These are phyloP conservation scores for Cyprinella venusta DNA, from an alignment of 2,797 vertebrate species.

Conservation along the genomic window DNA sequence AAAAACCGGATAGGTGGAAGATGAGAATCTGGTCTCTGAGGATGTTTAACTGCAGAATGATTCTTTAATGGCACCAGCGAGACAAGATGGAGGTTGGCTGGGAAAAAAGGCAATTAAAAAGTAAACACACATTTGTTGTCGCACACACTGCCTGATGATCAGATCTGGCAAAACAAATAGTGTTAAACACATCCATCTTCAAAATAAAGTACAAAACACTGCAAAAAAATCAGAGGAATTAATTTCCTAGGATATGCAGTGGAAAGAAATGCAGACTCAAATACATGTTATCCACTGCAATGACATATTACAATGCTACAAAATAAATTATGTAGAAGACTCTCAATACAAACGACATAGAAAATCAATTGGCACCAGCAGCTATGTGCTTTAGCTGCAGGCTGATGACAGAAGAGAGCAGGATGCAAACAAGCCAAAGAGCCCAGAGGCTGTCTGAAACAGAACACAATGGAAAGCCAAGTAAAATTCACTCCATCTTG, in stretches of 20 bases:
- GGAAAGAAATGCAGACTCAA: conserved; percentile 40
- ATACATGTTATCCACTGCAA: conserved; percentile 37
- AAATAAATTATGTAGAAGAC: conserved; percentile 51
- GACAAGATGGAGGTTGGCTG: conserved; percentile 23
- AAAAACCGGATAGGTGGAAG: conserved; percentile 9
- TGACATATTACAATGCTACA: conserved; percentile 40
- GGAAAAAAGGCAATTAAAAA: conserved; percentile 38
- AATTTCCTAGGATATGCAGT: conserved; percentile 24
- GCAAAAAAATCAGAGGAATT: conserved; percentile 40
- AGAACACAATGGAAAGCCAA: conserved; percentile 30
- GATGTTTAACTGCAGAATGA: conserved; percentile 34
- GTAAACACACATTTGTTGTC: conserved; percentile 36
- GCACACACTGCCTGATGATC: neutral
- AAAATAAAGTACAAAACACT: conserved; percentile 39
- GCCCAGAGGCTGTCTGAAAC: conserved; percentile 33
- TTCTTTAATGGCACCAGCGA: conserved; percentile 22
- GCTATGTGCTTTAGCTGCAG: conserved; percentile 41
- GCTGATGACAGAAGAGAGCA: conserved; percentile 45
- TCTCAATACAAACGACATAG: conserved; percentile 52
- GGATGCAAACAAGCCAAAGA: conserved; percentile 48
- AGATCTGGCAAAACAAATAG: conserved; percentile 25
- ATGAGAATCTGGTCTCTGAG: conserved; percentile 31
- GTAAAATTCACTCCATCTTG: conserved; percentile 45
- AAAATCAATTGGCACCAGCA: conserved; percentile 49
- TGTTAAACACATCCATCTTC: conserved; percentile 32